These are phyloP conservation scores for Monarcha castaneiventris DNA, from an alignment of 2,113 vertebrate species.

Conservation along the genomic window DNA sequence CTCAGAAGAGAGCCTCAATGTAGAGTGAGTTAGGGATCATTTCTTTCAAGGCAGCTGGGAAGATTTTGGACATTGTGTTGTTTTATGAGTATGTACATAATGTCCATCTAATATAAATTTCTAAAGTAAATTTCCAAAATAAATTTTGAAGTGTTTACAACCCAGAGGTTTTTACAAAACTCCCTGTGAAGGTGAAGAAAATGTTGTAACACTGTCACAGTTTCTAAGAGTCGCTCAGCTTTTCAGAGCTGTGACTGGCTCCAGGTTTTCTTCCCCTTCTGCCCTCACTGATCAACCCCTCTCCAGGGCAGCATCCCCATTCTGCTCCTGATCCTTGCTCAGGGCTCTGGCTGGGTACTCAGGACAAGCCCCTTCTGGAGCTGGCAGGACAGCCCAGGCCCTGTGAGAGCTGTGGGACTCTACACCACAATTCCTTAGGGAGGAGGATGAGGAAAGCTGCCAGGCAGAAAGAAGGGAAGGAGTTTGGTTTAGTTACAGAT, in stretches of 20 bases:
- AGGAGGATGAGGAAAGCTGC: neutral
- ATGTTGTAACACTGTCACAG: neutral
- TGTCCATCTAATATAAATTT: neutral
- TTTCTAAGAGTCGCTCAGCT: fast-evolving
- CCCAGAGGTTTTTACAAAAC: neutral
- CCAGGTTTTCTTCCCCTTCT: neutral
- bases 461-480: neutral
- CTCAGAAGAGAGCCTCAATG: neutral
- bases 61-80: neutral
- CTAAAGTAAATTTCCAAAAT: neutral
- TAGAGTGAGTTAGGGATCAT: neutral
- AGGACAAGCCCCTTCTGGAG: neutral
- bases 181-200: neutral
- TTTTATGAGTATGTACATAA: neutral
- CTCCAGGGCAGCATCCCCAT: neutral
- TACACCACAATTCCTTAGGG: neutral
- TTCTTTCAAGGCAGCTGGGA: neutral
- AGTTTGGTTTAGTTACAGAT: neutral
- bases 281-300: neutral
- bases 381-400: neutral
- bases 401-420: neutral
- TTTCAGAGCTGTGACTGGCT: neutral
- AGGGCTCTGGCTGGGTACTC: neutral
- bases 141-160: neutral
- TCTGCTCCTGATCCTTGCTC: neutral